A percentile compares a stretch with the other conserved stretches of the same genome.
Conservation (phyloP, 2,113 vertebrate genomes). For the Etheostoma cragini region DNA sequence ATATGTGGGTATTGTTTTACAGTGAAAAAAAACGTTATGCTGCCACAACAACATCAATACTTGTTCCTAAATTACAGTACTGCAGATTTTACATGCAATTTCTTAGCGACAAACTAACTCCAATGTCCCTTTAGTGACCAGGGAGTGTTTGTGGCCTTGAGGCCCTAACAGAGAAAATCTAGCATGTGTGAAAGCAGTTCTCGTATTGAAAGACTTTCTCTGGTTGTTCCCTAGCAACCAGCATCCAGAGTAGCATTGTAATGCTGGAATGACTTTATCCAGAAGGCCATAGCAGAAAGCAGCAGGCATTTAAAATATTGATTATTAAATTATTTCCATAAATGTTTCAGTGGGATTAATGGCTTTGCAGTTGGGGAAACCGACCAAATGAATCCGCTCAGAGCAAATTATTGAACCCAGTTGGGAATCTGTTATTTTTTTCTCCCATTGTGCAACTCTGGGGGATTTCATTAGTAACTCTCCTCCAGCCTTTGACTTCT, state of each 20-base stretch:
- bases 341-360: slow-evolving; percentile 64
- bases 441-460: slow-evolving; percentile 46
- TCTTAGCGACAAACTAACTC: neutral
- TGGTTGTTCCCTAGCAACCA: slow-evolving; percentile 80
- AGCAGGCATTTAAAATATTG: slow-evolving; percentile 58
- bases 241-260: slow-evolving; percentile 39
- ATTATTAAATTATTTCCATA: slow-evolving; percentile 62
- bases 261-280: slow-evolving; percentile 57
- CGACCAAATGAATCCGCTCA: slow-evolving; percentile 23
- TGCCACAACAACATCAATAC: neutral
- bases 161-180: slow-evolving; percentile 57
- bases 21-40: neutral
- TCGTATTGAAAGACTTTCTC: slow-evolving; percentile 54
- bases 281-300: slow-evolving; percentile 43
- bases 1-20: neutral
- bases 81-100: neutral
- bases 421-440: slow-evolving; percentile 44
- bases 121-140: slow-evolving; percentile 6
- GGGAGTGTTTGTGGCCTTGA: slow-evolving; percentile 47
- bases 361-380: slow-evolving; percentile 1
- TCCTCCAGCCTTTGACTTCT: slow-evolving; percentile 55
- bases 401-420: slow-evolving; percentile 28
- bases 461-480: slow-evolving; percentile 66
- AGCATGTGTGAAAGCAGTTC: slow-evolving; percentile 51
- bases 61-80: neutral